Base-by-base conservation (phyloP, 2,113 vertebrate species). In the Tenebrosternarchus preto region DNA sequence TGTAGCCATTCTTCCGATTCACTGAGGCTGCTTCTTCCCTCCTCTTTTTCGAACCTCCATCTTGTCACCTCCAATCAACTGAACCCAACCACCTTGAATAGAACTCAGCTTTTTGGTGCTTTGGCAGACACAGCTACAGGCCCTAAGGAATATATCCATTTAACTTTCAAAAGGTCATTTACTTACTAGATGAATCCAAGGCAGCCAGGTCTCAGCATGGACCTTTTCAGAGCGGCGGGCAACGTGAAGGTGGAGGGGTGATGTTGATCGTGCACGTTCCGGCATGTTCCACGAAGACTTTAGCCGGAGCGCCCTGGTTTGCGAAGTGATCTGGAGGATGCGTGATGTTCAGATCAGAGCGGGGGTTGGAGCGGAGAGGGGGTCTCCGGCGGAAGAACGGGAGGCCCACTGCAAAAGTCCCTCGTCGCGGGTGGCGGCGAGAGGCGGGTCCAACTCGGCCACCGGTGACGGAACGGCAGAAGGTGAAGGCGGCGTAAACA, bases 341-440 rank as follows among this genome's bases (percentile, higher is more conserved):
- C 59, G 33, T n/a, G n/a, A n/a, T 39, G 70, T 80, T 74, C 73
- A 39, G 8, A 73, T 39, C 15, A 55, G 43, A 56, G 78, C 16
- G 56, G 78, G 70, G 78, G 73, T 80, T 55, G 67, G 50, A 80
- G 29, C 17, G 9, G n/a, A 29, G 46, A 19, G 43, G 61, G 29
- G 50, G 6, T 63, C n/a, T n/a, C 73, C 78, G 73, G 64, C 73
- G 46, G 69, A 67, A 80, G 70, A 80, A 80, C 67, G 24, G 29
- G 4, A 36, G 5, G 73, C 20, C 16, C 20, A 0, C 20, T 8
- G n/a, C n/a, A 53, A 63, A 53, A 9, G 6, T 9, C 24, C 22
- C 56, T 6, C 27, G 31, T 22, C 1, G 20, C 64, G 8, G 64
- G 24, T 29, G 55, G 61, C 43, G 19, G 4, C 24, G 19, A 64